Evolutionary conservation across 1,140 invertebrate genomes (phyloP).

Genomic region (Drosophila gunungcola): DNA sequence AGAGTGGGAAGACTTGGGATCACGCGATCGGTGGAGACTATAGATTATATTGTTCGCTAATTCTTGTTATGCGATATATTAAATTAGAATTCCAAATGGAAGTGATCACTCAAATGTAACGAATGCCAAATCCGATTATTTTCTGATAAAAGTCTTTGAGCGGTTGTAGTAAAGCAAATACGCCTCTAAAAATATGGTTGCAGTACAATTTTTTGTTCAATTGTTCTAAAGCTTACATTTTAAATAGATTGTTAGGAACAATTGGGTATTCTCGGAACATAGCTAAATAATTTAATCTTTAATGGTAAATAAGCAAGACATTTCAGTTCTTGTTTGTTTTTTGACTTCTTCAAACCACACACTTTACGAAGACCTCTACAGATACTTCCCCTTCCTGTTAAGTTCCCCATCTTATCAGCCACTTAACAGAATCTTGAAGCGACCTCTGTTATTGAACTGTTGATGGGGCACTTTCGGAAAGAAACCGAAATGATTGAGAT

Average conservation of each 20-base stretch:
- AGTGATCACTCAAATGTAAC: conserved; percentile 15
- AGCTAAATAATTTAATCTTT: no score
- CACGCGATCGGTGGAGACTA: conserved; percentile 23
- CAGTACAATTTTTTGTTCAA: no score
- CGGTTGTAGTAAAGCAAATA: background rate
- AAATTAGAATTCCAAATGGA: conserved; percentile 16
- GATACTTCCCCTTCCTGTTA: conserved; percentile 8
- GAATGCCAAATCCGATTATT: conserved; percentile 2
- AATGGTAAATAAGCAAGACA: no score
- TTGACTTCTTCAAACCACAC: no score
- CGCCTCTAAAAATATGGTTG: background rate
- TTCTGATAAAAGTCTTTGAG: background rate
- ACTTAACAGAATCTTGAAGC: background rate
- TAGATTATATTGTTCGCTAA: background rate
- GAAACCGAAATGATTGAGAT: conserved; percentile 23
- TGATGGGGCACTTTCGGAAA: conserved; percentile 34
- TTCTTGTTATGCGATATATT: conserved; percentile 29
- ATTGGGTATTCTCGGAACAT: no score
- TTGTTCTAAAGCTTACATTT: no score
- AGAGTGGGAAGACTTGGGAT: conserved; percentile 17
- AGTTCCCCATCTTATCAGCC: conserved; percentile 8
- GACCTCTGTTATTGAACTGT: conserved; percentile 49
- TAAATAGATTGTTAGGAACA: no score
- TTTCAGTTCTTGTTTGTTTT: background rate
- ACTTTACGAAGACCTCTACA: background rate